These are phyloP conservation scores for Lysiphlebus fabarum DNA, from an alignment of 1,140 invertebrate species.

Conservation along the genomic window DNA sequence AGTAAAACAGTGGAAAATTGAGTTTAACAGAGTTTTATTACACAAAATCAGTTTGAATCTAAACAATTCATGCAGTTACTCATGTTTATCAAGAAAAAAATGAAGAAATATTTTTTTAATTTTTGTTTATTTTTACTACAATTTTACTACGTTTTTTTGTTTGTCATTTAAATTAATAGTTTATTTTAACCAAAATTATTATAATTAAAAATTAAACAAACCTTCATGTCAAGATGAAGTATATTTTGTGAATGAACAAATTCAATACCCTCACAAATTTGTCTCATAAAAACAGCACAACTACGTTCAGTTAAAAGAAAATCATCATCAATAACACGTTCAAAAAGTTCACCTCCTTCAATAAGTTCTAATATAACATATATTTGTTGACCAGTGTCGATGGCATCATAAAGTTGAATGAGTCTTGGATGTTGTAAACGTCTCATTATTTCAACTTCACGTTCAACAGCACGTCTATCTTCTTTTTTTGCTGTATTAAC, in stretches of 20 bases:
- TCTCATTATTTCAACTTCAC: constrained; percentile 96
- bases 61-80: too few species aligned
- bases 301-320: constrained; percentile 94
- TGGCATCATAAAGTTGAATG: constrained; percentile 94
- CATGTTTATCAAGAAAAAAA: too few species aligned
- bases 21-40: too few species aligned
- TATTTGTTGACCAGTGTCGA: constrained; percentile 88
- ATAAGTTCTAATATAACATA: constrained; percentile 94
- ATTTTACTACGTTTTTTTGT: constrained; percentile 3
- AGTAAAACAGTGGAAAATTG: too few species aligned
- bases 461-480: constrained; percentile 85
- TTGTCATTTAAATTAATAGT: neutral
- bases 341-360: constrained; percentile 95
- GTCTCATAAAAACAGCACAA: constrained; percentile 92
- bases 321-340: constrained; percentile 96
- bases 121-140: too few species aligned
- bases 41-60: too few species aligned
- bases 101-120: too few species aligned
- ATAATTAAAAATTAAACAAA: constrained; percentile 44
- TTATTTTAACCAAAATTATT: neutral
- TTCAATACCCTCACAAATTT: constrained; percentile 95
- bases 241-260: constrained; percentile 95
- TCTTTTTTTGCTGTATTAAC: constrained; percentile 80
- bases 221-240: constrained; percentile 95
- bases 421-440: constrained; percentile 87